These are phyloP conservation scores for Dasypus novemcinctus DNA, from an alignment of 2,113 vertebrate species.

Conservation along the genomic window DNA sequence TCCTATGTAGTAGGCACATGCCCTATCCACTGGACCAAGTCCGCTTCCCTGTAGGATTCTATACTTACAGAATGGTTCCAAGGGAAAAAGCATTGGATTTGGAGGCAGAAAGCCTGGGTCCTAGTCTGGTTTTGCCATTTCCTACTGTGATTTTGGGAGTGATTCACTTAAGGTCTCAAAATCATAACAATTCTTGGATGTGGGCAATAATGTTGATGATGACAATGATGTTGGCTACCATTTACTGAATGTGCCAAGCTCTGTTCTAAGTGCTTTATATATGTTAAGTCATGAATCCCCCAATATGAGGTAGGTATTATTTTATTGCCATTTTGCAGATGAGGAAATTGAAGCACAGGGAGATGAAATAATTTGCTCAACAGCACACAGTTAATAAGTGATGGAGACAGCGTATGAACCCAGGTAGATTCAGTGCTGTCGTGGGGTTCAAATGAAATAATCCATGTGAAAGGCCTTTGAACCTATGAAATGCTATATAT, in stretches of 20 bases:
- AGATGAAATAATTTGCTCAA: constrained; percentile 11
- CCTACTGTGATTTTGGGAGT: background rate
- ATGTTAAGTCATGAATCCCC: constrained; percentile 34
- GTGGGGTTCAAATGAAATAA: background rate
- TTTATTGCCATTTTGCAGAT: constrained; percentile 36
- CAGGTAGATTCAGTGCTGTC: background rate
- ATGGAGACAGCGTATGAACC: background rate
- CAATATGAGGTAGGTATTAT: background rate
- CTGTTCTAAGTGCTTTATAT: constrained; percentile 29
- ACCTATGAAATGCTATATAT: background rate
- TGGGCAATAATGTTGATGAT: background rate
- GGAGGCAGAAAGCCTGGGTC: constrained; percentile 2
- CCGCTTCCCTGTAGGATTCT: too few relatives aligned
- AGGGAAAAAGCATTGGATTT: background rate
- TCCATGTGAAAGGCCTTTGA: background rate
- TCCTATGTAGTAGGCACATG: too few relatives aligned
- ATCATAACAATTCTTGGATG: background rate
- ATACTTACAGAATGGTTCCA: background rate
- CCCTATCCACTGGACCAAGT: too few relatives aligned
- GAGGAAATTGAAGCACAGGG: background rate
- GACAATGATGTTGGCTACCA: background rate
- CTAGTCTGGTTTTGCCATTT: constrained; percentile 7
- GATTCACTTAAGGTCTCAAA: background rate
- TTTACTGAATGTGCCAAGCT: constrained; percentile 29
- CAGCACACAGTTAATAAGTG: background rate